phyloP scores from a whole-genome alignment of 1,140 invertebrate genomes.

The Heliconius congener region DNA sequence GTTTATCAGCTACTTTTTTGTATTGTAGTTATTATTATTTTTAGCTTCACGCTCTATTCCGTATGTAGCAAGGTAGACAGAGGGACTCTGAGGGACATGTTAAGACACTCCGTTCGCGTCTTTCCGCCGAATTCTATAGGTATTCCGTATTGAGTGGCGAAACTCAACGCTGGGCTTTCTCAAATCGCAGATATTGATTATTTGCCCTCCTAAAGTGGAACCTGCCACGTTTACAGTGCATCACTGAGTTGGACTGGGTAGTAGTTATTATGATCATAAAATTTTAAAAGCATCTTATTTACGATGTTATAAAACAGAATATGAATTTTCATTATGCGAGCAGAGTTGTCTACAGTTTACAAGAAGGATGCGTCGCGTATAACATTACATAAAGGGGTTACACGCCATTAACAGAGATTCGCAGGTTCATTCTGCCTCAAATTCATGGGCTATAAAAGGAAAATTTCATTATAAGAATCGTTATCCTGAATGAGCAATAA shows the following conservation, averaged over 20 bases:
- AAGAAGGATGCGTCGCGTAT: constrained; percentile 1
- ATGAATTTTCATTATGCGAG: not conserved
- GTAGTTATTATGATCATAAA: not conserved
- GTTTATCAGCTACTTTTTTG: too few relatives aligned
- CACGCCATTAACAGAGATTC: constrained; percentile 33
- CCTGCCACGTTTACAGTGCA: too few relatives aligned
- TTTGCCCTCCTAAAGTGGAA: too few relatives aligned
- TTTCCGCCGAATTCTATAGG: too few relatives aligned
- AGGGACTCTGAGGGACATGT: too few relatives aligned
- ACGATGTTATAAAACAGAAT: not conserved
- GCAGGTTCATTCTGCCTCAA: constrained; percentile 32
- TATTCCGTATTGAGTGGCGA: too few relatives aligned
- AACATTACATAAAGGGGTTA: constrained; percentile 24
- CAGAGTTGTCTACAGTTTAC: not conserved
- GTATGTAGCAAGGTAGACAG: too few relatives aligned
- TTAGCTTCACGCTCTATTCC: too few relatives aligned
- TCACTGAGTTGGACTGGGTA: not conserved
- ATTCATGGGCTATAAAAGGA: constrained; percentile 38
- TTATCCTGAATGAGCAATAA: constrained; percentile 32
- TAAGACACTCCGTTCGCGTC: too few relatives aligned
- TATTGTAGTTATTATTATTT: too few relatives aligned
- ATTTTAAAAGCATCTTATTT: not conserved
- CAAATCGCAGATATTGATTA: too few relatives aligned
- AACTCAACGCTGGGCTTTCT: too few relatives aligned
- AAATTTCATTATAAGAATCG: constrained; percentile 38